These are phyloP conservation scores for Brachylomia viminalis DNA, from an alignment of 2,888 invertebrate genomes.

Conservation along the genomic window DNA sequence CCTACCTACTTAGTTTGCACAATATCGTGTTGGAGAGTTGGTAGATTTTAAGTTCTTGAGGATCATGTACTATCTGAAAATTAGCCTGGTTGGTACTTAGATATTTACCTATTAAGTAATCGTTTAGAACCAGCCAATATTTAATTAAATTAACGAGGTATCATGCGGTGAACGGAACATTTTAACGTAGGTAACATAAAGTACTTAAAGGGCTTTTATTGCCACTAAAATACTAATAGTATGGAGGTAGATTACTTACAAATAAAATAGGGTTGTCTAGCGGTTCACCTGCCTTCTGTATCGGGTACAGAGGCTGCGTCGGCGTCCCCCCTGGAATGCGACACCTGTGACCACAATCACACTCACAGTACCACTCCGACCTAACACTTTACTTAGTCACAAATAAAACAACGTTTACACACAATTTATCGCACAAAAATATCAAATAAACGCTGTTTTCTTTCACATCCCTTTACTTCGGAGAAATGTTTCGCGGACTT, in stretches of 20 bases:
- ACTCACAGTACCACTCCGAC: slow-evolving; percentile 78
- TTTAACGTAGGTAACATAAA: neutral
- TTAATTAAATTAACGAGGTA: slow-evolving; percentile 7
- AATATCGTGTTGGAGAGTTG: neutral
- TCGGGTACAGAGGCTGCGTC: slow-evolving; percentile 84
- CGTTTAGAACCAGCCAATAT: neutral
- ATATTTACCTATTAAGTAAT: neutral
- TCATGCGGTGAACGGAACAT: neutral
- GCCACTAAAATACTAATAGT: neutral
- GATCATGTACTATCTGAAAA: neutral
- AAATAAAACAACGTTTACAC: slow-evolving; percentile 64
- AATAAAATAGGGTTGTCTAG: slow-evolving; percentile 76
- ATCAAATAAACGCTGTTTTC: slow-evolving; percentile 52
- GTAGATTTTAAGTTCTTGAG: neutral
- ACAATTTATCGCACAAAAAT: slow-evolving; percentile 56
- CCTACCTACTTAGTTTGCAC: slow-evolving; percentile 1
- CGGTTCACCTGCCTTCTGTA: slow-evolving; percentile 83
- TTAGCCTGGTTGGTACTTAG: neutral
- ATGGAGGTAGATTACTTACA: slow-evolving; percentile 68
- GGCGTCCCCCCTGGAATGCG: slow-evolving; percentile 87
- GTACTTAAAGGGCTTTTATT: neutral
- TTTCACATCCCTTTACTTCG: slow-evolving; percentile 73
- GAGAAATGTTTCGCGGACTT: slow-evolving; percentile 85
- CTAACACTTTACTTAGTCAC: slow-evolving; percentile 70
- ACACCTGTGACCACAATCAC: slow-evolving; percentile 87